Evolutionary conservation across 2,888 invertebrate species (phyloP).

Genomic region (Cantharis rustica): DNA sequence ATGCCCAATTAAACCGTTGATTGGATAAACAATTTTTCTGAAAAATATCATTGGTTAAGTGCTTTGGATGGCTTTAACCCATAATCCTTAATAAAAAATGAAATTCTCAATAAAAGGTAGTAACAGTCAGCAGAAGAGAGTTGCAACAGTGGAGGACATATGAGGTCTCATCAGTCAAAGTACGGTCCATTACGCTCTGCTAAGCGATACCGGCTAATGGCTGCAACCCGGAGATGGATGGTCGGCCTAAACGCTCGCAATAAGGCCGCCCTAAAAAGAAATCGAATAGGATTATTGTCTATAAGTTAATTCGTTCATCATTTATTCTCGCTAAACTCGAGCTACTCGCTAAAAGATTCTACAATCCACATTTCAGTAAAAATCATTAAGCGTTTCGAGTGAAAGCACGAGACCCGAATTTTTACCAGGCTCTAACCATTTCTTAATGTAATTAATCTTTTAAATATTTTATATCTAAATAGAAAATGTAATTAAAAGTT

Average conservation of each 20-base stretch:
- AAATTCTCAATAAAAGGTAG: background rate
- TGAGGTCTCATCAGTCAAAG: conserved; percentile 41
- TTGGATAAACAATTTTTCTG: background rate
- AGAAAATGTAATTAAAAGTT: conserved; percentile 6
- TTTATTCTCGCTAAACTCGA: conserved; percentile 25
- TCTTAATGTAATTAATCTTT: conserved; percentile 20
- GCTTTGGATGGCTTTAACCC: background rate
- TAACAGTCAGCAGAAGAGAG: conserved; percentile 16
- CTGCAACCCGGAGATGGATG: conserved; percentile 56
- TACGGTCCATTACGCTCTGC: conserved; percentile 46
- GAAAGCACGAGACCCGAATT: conserved; percentile 14
- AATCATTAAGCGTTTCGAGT: conserved; percentile 19
- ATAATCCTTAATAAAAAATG: background rate
- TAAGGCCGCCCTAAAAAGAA: conserved; percentile 32
- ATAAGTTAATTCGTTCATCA: conserved; percentile 35
- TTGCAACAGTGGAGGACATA: conserved; percentile 34
- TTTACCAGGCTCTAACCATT: conserved; percentile 14
- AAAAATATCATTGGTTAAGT: background rate
- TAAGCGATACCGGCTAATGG: conserved; percentile 57
- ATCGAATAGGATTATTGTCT: conserved; percentile 39
- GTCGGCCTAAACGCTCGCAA: conserved; percentile 45
- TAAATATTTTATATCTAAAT: conserved; percentile 9
- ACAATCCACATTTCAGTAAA: conserved; percentile 13
- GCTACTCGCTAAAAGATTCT: conserved; percentile 21
- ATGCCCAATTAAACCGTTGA: background rate